Conservation (phyloP, 2,888 invertebrate genomes). For the Lysandra bellargus region DNA sequence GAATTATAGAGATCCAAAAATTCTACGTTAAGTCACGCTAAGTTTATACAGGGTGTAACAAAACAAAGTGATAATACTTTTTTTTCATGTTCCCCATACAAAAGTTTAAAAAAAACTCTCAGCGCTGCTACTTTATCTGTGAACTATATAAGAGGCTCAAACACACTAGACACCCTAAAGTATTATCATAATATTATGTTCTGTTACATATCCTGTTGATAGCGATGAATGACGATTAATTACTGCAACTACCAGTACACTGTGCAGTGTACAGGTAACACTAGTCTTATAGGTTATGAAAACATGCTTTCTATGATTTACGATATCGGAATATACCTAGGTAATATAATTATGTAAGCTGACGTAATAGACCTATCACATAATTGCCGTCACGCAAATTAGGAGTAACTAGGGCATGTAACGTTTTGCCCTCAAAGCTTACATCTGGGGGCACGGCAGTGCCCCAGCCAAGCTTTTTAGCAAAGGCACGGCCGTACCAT, state of each 20-base stretch:
- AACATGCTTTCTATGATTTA: constrained; percentile 10
- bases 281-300: constrained; percentile 24
- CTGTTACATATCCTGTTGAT: not conserved
- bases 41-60: too few relatives aligned
- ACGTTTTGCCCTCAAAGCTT: not conserved
- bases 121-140: too few relatives aligned
- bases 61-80: too few relatives aligned
- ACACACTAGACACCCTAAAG: too few relatives aligned
- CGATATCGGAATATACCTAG: not conserved
- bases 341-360: constrained; percentile 13
- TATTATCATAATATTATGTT: too few relatives aligned
- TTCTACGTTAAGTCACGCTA: too few relatives aligned
- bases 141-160: too few relatives aligned
- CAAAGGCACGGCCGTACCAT: too few relatives aligned
- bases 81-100: too few relatives aligned
- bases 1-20: too few relatives aligned
- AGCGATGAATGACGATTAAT: not conserved
- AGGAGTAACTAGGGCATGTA: constrained; percentile 20
- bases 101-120: too few relatives aligned
- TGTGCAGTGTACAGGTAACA: not conserved
- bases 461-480: too few relatives aligned
- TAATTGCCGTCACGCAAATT: constrained; percentile 27
- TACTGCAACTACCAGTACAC: not conserved
- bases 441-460: not conserved
- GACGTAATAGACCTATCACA: constrained; percentile 21